A percentile compares a stretch with the other conserved stretches of the same genome.
Conservation (phyloP, 2,797 vertebrate species). For the Helarctos malayanus region DNA sequence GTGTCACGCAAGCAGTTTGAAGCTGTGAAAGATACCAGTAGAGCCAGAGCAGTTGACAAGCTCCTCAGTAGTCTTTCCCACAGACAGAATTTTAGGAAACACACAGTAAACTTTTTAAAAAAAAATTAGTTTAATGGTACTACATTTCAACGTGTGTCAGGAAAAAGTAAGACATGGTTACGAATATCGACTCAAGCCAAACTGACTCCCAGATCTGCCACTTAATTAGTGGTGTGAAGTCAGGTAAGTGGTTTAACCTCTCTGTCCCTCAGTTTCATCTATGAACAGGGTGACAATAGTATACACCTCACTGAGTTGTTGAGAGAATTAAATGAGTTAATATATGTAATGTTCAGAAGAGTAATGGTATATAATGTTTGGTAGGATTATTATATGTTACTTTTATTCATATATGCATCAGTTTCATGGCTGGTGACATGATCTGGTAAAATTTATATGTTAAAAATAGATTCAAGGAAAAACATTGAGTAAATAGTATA, state of each 20-base stretch:
- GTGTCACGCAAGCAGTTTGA: not conserved
- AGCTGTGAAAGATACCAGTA: not conserved
- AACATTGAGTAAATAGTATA: slow-evolving; percentile 29
- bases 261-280: not conserved
- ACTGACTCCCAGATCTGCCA: not conserved
- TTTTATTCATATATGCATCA: not conserved
- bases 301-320: not conserved
- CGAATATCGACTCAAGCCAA: not conserved
- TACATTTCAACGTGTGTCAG: slow-evolving; percentile 29
- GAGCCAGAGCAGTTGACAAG: not conserved
- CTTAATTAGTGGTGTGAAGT: not conserved
- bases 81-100: slow-evolving; percentile 2
- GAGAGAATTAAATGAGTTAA: slow-evolving; percentile 9
- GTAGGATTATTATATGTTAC: not conserved
- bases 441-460: not conserved
- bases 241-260: not conserved
- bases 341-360: not conserved
- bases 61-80: not conserved
- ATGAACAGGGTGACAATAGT: slow-evolving; percentile 19
- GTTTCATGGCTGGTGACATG: not conserved
- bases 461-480: slow-evolving; percentile 37
- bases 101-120: not conserved
- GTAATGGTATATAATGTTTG: not conserved
- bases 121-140: not conserved
- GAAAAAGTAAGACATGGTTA: not conserved